Conservation (phyloP, 2,797 vertebrate genomes). For the Salarias fasciatus region DNA sequence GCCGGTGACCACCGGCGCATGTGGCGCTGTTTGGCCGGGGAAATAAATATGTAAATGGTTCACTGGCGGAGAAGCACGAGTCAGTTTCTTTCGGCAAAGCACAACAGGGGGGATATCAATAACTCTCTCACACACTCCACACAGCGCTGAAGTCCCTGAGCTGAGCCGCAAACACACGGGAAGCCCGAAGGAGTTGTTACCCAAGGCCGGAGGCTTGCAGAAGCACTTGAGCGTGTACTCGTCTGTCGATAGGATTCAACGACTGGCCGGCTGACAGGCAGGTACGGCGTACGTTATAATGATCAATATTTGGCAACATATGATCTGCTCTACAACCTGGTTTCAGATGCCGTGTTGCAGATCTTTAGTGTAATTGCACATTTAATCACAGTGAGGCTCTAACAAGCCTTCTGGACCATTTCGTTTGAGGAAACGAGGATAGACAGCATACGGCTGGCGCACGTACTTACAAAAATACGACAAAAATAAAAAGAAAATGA, state of each 20-base stretch:
- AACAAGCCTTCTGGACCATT: not conserved
- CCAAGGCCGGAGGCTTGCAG: constrained; percentile 5
- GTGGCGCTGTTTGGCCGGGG: constrained; percentile 46
- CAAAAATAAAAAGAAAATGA: not conserved
- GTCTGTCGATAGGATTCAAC: constrained; percentile 47
- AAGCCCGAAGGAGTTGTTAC: constrained; percentile 28
- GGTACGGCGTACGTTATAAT: constrained; percentile 3
- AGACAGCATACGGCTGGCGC: not conserved
- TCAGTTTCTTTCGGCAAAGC: constrained; percentile 31
- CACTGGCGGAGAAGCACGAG: constrained; percentile 35
- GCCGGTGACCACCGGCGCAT: constrained; percentile 46
- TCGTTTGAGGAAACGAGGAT: not conserved
- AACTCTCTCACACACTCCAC: not conserved
- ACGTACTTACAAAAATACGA: constrained; percentile 1
- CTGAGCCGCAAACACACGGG: constrained; percentile 38
- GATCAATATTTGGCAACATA: not conserved
- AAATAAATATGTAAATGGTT: constrained; percentile 78
- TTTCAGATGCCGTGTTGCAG: not conserved
- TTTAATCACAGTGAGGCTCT: constrained; percentile 18
- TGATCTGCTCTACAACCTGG: not conserved
- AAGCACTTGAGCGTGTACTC: constrained; percentile 1
- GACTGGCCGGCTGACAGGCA: constrained; percentile 18
- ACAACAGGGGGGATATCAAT: constrained; percentile 37
- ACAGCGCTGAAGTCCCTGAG: constrained; percentile 30
- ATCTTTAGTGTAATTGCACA: constrained; percentile 21